Evolutionary conservation across 2,113 vertebrate species (phyloP).

Genomic region (Epinephelus cyanopodus): DNA sequence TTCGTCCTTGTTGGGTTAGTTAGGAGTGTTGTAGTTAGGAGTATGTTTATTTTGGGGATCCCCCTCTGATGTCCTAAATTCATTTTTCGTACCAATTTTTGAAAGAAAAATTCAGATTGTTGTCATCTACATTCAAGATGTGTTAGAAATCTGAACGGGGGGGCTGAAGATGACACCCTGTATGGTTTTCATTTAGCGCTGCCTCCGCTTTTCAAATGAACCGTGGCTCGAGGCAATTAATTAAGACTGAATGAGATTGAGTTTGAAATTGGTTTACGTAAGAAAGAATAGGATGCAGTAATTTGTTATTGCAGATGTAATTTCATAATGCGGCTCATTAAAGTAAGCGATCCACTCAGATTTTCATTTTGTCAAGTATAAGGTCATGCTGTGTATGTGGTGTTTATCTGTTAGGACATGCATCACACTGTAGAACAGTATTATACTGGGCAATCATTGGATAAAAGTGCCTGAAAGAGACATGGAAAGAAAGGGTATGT

Average conservation of each 20-base stretch:
- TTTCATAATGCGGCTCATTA: constrained; percentile 52
- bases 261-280: constrained; percentile 62
- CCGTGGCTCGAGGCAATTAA: constrained; percentile 61
- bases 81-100: background rate
- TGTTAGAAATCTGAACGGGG: constrained; percentile 3
- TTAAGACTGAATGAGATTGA: constrained; percentile 64
- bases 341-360: constrained; percentile 4
- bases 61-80: background rate
- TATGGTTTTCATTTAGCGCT: constrained; percentile 12
- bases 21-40: no score
- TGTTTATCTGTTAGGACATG: background rate
- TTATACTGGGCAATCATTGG: background rate
- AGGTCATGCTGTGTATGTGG: background rate
- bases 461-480: background rate
- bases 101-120: background rate
- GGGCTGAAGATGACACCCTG: background rate
- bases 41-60: background rate
- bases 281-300: constrained; percentile 43
- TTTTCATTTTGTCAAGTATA: background rate
- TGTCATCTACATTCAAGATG: constrained; percentile 1
- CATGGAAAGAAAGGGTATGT: background rate
- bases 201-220: constrained; percentile 18
- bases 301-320: constrained; percentile 56
- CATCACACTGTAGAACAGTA: background rate
- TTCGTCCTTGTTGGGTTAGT: background rate